These are phyloP conservation scores for Melanotus villosus DNA, from an alignment of 2,888 invertebrate species.

Conservation along the genomic window DNA sequence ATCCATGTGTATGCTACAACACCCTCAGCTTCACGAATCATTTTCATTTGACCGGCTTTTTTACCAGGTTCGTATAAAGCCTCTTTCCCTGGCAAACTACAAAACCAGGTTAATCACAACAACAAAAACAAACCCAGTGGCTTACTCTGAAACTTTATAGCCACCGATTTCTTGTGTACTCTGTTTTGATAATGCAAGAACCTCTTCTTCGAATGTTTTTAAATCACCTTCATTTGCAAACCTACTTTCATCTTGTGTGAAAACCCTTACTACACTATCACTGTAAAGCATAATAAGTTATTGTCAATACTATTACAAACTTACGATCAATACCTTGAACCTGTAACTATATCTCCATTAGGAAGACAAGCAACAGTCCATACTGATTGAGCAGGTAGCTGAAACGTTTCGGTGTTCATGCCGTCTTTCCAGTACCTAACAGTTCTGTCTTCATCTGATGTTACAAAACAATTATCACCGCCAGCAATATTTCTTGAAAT, in stretches of 20 bases:
- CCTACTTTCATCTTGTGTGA: conserved; percentile 81
- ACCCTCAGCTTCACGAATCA: conserved; percentile 82
- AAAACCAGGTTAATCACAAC: background rate
- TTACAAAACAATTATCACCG: conserved; percentile 78
- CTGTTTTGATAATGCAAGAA: conserved; percentile 75
- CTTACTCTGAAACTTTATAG: conserved; percentile 87
- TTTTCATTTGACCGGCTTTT: conserved; percentile 86
- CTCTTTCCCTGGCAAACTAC: conserved; percentile 86
- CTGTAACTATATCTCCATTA: conserved; percentile 93
- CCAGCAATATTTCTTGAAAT: conserved; percentile 73
- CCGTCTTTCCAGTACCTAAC: conserved; percentile 84
- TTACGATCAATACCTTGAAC: conserved; percentile 66
- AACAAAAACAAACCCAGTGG: conserved; percentile 46
- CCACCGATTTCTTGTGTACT: conserved; percentile 85
- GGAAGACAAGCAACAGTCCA: conserved; percentile 88
- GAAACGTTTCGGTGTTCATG: conserved; percentile 76
- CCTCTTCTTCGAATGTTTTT: conserved; percentile 80
- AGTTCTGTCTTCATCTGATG: conserved; percentile 91
- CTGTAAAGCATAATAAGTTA: conserved; percentile 66
- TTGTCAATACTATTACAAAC: background rate
- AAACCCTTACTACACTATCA: conserved; percentile 90
- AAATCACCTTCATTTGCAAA: conserved; percentile 76
- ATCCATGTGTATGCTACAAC: conserved; percentile 90
- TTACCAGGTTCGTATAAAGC: conserved; percentile 83
- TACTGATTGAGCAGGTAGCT: conserved; percentile 88